These are phyloP conservation scores for Pseudolycoriella hygida DNA, from an alignment of 2,888 invertebrate genomes.

Conservation along the genomic window DNA sequence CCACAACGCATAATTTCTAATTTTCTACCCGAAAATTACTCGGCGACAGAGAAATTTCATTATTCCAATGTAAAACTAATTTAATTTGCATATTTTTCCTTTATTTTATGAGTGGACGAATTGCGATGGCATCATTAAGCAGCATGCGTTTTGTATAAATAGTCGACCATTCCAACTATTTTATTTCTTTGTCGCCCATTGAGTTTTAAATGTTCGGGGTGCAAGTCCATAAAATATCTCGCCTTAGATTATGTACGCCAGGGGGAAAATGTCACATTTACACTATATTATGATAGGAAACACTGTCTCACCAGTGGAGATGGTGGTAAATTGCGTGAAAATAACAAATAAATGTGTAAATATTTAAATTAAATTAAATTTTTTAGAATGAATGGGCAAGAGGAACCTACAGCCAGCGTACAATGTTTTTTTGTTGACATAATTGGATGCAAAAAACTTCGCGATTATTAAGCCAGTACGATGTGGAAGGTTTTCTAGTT, in stretches of 20 bases:
- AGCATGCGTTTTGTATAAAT: conserved; percentile 1
- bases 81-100: conserved; percentile 6
- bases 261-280: too few relatives aligned
- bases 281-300: too few relatives aligned
- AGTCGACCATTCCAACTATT: background rate
- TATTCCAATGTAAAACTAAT: conserved; percentile 8
- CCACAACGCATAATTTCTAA: conserved; percentile 1
- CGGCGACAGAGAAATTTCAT: conserved; percentile 7
- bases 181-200: background rate
- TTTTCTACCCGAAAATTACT: conserved; percentile 3
- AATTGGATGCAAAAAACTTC: too few relatives aligned
- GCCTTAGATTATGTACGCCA: too few relatives aligned
- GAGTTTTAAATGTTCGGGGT: background rate
- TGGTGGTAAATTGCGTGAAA: background rate
- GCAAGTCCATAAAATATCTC: background rate
- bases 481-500: too few relatives aligned
- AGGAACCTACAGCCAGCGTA: too few relatives aligned
- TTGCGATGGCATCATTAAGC: conserved; percentile 1
- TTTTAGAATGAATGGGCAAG: too few relatives aligned
- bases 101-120: conserved; percentile 3
- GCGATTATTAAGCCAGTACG: too few relatives aligned
- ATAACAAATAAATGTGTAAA: background rate
- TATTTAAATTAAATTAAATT: background rate
- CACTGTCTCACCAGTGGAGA: too few relatives aligned
- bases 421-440: too few relatives aligned